phyloP scores from a whole-genome alignment of 2,888 invertebrate species.

The Cetonia aurata region DNA sequence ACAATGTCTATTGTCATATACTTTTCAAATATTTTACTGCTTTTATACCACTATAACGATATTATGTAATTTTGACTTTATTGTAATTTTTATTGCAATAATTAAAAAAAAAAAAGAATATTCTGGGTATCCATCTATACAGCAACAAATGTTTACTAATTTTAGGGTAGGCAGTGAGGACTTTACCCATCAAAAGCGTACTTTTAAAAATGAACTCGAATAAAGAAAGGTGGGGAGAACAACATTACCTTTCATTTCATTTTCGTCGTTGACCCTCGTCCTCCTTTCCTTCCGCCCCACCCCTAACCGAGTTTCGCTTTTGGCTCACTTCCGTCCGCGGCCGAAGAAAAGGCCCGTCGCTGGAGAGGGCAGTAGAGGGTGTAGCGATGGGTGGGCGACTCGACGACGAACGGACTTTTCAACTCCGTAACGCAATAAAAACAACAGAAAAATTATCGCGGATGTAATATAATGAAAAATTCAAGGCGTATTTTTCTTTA shows the following conservation, averaged over 20 bases:
- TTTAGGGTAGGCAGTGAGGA: too few relatives aligned
- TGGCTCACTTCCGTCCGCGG: background rate
- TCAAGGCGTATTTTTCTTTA: constrained; percentile 66
- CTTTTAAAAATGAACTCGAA: background rate
- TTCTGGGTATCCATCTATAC: too few relatives aligned
- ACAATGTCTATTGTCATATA: too few relatives aligned
- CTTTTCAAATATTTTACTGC: too few relatives aligned
- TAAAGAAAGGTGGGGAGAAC: background rate
- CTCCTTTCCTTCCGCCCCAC: background rate
- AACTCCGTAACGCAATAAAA: constrained; percentile 44
- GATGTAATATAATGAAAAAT: constrained; percentile 60
- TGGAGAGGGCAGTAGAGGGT: background rate
- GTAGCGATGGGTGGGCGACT: background rate
- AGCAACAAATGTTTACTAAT: too few relatives aligned
- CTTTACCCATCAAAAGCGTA: background rate
- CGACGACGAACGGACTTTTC: constrained; percentile 34
- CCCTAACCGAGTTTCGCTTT: background rate
- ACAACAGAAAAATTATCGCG: constrained; percentile 53
- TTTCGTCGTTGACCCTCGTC: background rate
- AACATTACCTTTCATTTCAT: background rate
- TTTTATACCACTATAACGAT: too few relatives aligned
- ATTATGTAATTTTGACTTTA: too few relatives aligned
- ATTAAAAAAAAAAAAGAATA: too few relatives aligned
- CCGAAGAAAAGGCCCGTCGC: background rate
- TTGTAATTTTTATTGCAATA: too few relatives aligned